phyloP scores from a whole-genome alignment of 2,113 vertebrate species.

The Semnornis frantzii region DNA sequence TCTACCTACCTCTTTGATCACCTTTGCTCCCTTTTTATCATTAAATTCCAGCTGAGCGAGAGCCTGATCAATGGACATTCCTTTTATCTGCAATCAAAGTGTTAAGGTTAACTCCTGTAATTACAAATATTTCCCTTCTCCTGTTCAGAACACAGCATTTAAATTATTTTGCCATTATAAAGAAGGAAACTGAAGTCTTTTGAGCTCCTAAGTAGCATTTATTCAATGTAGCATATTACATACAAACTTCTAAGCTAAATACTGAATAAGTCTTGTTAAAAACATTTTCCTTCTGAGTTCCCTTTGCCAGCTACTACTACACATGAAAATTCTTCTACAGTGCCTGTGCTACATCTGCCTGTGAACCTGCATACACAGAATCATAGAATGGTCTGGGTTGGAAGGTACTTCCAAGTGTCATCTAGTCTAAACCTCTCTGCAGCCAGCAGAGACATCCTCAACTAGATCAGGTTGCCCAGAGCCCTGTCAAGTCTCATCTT shows the following conservation, averaged over 20 bases:
- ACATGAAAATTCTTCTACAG: neutral
- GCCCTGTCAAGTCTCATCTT: no score
- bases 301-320: neutral
- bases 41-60: conserved; percentile 91
- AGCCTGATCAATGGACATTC: conserved; percentile 93
- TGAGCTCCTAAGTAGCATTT: neutral
- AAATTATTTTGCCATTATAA: neutral
- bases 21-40: conserved; percentile 95
- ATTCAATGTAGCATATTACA: neutral
- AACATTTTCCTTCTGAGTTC: neutral
- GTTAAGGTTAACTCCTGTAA: neutral
- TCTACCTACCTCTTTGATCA: conserved; percentile 89
- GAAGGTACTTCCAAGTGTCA: no score
- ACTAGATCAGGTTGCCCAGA: no score
- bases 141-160: neutral
- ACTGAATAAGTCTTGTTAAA: neutral
- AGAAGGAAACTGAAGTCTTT: no score
- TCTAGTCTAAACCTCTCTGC: no score
- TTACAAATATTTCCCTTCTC: neutral
- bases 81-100: conserved; percentile 82
- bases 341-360: neutral
- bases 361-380: neutral
- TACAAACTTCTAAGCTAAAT: neutral
- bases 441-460: no score
- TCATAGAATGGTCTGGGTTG: no score